Evolutionary conservation across 2,113 vertebrate genomes (phyloP), one percentile per base, ranked within the genome.

Genomic region (Calyptomena viridis): DNA sequence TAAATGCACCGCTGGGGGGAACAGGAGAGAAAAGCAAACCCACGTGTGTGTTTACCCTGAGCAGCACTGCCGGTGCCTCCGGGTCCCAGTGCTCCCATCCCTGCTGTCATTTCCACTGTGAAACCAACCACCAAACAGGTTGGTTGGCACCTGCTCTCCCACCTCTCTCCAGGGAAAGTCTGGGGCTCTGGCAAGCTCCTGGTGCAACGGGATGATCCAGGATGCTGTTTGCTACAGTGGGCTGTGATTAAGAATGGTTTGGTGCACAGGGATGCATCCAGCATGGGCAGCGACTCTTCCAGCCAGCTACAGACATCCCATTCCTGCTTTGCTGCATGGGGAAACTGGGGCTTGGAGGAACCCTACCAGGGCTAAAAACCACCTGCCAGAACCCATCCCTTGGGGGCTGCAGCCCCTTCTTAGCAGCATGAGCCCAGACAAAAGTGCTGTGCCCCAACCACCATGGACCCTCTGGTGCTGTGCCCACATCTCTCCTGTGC

Each of bases 391-490:
- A 21, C 42, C 49, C n/a, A 49, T 0, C 44, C 56, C 21, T 30
- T n/a, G 2, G 8, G 2, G 11, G 58, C 64, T 71, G 62, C 77
- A 76, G 27, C 14, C 6, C 6, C 23, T 5, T 11, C 67, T 58
- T 19, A 28, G 66, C 47, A 87, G n/a, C 2, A 1, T 1, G 15
- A 73, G 8, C 49, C 17, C 69, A 9, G 28, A 0, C 0, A 46
- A 42, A 17, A 33, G 10, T 66, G 37, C 39, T 0, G 1, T 2
- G 25, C n/a, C 49, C 42, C 0, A 0, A 3, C 4, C 33, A 9
- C 68, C 6, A 25, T 1, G 1, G 44, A 23, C 10, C 21, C 64
- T 20, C 27, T 37, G 8, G 27, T 5, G 3, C 46, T 9, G 8
- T n/a, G 66, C 31, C 60, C 46, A 3, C 2, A 1, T 6, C 49